Evolutionary conservation across 1,140 invertebrate genomes (phyloP).

Genomic region (Brevipalpus yothersi): DNA sequence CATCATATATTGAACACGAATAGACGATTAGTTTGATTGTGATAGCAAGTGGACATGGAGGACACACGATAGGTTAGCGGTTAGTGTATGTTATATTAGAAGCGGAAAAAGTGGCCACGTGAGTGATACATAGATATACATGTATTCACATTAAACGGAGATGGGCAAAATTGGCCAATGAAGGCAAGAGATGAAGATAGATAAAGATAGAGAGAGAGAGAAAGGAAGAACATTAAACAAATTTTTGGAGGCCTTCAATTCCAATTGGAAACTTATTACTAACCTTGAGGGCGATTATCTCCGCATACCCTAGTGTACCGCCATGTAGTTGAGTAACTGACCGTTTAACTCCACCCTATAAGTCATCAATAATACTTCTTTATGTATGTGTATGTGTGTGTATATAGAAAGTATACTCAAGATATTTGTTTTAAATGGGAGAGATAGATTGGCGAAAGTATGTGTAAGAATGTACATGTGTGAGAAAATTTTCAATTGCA

Average conservation of each 20-base stretch:
- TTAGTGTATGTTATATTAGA: not conserved
- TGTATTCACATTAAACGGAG: not conserved
- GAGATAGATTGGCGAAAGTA: too few relatives aligned
- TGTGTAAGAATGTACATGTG: too few relatives aligned
- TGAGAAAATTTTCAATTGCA: too few relatives aligned
- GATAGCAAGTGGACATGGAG: too few relatives aligned
- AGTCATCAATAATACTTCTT: not conserved
- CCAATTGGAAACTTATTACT: not conserved
- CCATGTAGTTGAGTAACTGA: slow-evolving; percentile 66
- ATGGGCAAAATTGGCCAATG: not conserved
- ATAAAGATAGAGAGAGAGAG: not conserved
- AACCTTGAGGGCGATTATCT: slow-evolving; percentile 87
- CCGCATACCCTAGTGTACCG: slow-evolving; percentile 61
- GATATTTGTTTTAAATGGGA: too few relatives aligned
- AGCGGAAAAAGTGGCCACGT: not conserved
- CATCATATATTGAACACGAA: not conserved
- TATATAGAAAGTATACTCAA: too few relatives aligned
- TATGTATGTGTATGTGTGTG: too few relatives aligned
- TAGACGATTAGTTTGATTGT: not conserved
- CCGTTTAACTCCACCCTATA: slow-evolving; percentile 48
- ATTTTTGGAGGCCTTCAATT: not conserved
- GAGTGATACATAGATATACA: not conserved
- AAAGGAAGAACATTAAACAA: not conserved
- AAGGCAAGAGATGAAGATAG: too few relatives aligned
- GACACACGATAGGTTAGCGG: too few relatives aligned